phyloP scores from a whole-genome alignment of 2,797 vertebrate species.

The Gallinago solitaria region DNA sequence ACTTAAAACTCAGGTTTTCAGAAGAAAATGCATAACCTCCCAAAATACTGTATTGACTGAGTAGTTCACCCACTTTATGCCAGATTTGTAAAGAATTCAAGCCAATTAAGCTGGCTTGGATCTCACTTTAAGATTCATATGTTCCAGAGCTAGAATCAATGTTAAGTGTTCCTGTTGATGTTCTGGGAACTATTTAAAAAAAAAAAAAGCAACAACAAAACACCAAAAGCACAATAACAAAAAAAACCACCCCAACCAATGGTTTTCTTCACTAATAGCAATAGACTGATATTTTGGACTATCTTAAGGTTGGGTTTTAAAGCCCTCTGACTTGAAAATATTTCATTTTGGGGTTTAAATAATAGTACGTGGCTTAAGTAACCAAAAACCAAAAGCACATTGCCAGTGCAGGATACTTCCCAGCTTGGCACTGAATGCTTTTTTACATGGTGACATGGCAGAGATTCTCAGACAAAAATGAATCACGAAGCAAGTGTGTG shows the following conservation, averaged over 20 bases:
- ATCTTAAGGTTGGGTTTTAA: not conserved
- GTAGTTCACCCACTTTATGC: constrained; percentile 5
- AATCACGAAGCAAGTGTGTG: not conserved
- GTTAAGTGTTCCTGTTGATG: not conserved
- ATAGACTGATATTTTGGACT: not conserved
- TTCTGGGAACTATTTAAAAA: not conserved
- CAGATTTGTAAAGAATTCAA: constrained; percentile 11
- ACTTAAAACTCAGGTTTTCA: not conserved
- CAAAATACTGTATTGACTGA: constrained; percentile 40
- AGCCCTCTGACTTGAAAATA: not conserved
- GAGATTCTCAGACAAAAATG: constrained; percentile 44
- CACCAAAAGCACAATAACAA: too few relatives aligned
- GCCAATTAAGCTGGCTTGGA: constrained; percentile 7
- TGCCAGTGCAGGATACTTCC: not conserved
- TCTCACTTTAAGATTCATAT: not conserved
- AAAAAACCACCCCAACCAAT: not conserved
- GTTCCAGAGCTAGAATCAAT: not conserved
- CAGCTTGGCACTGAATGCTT: not conserved
- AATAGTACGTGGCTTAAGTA: not conserved
- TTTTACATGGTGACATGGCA: not conserved
- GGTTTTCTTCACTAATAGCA: not conserved
- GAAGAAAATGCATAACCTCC: constrained; percentile 18
- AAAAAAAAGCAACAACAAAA: not conserved
- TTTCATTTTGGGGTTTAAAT: not conserved
- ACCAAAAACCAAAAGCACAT: not conserved